phyloP scores from a whole-genome alignment of 1,140 invertebrate species.

The Oncopeltus fasciatus region DNA sequence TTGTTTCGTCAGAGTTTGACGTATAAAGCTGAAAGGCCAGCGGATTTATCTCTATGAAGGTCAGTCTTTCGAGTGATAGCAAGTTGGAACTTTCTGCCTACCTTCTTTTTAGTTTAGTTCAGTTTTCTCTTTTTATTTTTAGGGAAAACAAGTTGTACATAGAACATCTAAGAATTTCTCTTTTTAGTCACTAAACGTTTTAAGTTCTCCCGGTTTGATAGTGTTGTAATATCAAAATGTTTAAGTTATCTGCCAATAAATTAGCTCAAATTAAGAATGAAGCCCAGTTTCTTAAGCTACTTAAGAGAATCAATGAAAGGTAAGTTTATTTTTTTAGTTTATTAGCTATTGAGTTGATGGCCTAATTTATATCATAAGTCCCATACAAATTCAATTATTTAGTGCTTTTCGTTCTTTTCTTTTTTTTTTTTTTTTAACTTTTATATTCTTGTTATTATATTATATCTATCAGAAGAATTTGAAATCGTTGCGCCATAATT shows the following conservation, averaged over 20 bases:
- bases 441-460: neutral
- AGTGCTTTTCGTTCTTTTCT: neutral
- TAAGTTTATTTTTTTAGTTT: neutral
- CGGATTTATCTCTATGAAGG: neutral
- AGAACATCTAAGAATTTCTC: neutral
- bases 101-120: neutral
- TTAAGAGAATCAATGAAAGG: constrained; percentile 10
- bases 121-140: neutral
- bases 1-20: neutral
- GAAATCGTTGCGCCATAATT: neutral
- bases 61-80: neutral
- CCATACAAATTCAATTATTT: neutral
- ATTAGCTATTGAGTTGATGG: too few species aligned
- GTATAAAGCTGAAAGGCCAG: neutral
- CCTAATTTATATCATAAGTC: neutral
- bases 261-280: constrained; percentile 12
- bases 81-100: neutral
- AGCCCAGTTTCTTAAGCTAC: constrained; percentile 13
- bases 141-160: neutral
- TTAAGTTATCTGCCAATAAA: constrained; percentile 9
- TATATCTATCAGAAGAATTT: neutral
- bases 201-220: neutral
- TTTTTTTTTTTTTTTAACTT: neutral
- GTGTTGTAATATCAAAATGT: constrained; percentile 2
- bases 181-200: too few species aligned